These are phyloP conservation scores for Spermophilus dauricus DNA, from an alignment of 2,113 vertebrate genomes.

Conservation along the genomic window DNA sequence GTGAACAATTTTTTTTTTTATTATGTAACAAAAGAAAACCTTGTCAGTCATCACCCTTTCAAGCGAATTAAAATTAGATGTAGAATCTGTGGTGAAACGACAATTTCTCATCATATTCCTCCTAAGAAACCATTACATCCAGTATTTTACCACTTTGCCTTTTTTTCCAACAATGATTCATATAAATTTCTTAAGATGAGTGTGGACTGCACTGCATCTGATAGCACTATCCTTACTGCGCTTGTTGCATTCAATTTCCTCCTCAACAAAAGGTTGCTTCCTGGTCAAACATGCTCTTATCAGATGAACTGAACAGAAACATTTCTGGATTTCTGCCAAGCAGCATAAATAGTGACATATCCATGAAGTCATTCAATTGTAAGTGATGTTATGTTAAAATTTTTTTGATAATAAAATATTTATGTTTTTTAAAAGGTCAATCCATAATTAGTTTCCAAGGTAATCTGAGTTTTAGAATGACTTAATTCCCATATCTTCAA, in stretches of 20 bases:
- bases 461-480: not conserved
- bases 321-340: not conserved
- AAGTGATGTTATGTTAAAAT: not conserved
- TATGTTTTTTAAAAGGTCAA: not conserved
- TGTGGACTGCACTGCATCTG: not conserved
- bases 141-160: not conserved
- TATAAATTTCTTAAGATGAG: not conserved
- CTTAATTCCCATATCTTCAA: constrained; percentile 14
- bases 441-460: not conserved
- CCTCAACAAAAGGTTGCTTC: not conserved
- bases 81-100: not conserved
- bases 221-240: not conserved
- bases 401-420: not conserved
- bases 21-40: constrained; percentile 50
- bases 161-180: not conserved
- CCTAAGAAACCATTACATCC: not conserved
- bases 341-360: not conserved
- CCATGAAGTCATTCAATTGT: not conserved
- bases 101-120: not conserved
- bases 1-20: constrained; percentile 28
- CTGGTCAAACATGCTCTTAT: not conserved
- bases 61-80: not conserved
- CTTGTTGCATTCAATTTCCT: not conserved
- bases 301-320: not conserved
- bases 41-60: not conserved